phyloP scores from a whole-genome alignment of 2,888 invertebrate genomes.

The Leucophora obtusa region DNA sequence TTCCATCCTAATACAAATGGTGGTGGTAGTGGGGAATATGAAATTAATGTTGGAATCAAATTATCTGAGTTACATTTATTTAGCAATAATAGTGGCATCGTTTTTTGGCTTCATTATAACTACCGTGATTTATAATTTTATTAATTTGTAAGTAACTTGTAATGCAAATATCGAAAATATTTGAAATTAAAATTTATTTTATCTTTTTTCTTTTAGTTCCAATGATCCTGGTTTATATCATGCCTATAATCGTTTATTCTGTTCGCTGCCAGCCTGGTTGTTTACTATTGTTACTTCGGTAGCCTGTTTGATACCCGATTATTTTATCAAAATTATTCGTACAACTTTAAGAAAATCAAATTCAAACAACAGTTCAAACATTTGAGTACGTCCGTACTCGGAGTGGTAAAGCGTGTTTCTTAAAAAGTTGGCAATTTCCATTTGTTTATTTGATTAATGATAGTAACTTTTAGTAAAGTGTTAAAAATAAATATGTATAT shows the following conservation, averaged over 20 bases:
- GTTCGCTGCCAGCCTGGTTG: slow-evolving; percentile 81
- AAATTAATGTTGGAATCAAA: slow-evolving; percentile 83
- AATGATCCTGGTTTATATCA: slow-evolving; percentile 81
- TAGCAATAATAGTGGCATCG: slow-evolving; percentile 80
- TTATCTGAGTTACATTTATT: slow-evolving; percentile 81
- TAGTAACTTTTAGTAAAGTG: not conserved
- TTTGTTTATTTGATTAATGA: not conserved
- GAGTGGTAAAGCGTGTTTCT: not conserved
- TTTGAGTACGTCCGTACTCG: not conserved
- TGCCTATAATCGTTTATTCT: slow-evolving; percentile 81
- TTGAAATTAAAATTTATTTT: not conserved
- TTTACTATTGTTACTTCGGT: slow-evolving; percentile 80
- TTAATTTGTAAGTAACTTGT: slow-evolving; percentile 81
- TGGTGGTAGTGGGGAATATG: slow-evolving; percentile 81
- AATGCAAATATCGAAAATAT: not conserved
- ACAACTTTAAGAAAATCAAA: slow-evolving; percentile 15
- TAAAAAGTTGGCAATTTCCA: not conserved
- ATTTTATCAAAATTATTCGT: slow-evolving; percentile 65
- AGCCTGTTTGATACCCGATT: slow-evolving; percentile 82
- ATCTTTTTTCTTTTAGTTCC: slow-evolving; percentile 70
- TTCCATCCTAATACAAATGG: slow-evolving; percentile 81
- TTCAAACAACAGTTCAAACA: not conserved
- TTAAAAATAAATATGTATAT: slow-evolving; percentile 21
- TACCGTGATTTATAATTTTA: slow-evolving; percentile 81
- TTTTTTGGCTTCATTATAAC: slow-evolving; percentile 80